These are phyloP conservation scores for Scomberomorus guttatus DNA, from an alignment of 2,797 vertebrate species.

Conservation along the genomic window DNA sequence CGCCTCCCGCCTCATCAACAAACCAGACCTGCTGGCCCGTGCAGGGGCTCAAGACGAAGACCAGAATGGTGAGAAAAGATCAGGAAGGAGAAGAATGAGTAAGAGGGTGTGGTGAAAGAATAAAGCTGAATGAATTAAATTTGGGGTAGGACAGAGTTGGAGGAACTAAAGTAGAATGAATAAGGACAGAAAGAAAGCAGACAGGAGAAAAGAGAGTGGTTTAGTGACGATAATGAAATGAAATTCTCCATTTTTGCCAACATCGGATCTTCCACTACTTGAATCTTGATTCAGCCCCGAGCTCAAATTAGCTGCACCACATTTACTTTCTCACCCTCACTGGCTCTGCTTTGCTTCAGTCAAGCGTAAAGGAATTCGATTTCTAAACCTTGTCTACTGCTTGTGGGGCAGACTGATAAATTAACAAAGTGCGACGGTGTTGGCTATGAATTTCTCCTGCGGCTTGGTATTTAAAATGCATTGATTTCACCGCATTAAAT, in stretches of 20 bases:
- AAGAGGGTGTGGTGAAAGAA: not conserved
- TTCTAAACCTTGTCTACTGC: slow-evolving; percentile 28
- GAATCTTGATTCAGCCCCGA: slow-evolving; percentile 17
- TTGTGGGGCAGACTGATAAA: slow-evolving; percentile 35
- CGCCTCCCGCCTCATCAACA: slow-evolving; percentile 89
- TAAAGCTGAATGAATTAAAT: not conserved
- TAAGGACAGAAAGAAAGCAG: not conserved
- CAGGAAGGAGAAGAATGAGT: not conserved
- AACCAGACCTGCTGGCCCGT: slow-evolving; percentile 85
- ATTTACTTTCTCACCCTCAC: slow-evolving; percentile 42
- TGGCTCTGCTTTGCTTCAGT: slow-evolving; percentile 28
- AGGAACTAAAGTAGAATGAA: not conserved
- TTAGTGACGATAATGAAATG: slow-evolving; percentile 28
- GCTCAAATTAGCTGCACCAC: slow-evolving; percentile 49
- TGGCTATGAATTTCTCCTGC: slow-evolving; percentile 5
- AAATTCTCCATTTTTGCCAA: slow-evolving; percentile 20
- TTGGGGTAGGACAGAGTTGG: not conserved
- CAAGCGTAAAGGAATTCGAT: slow-evolving; percentile 31
- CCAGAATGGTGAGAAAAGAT: slow-evolving; percentile 89
- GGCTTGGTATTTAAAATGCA: slow-evolving; percentile 19
- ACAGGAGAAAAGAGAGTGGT: slow-evolving; percentile 4
- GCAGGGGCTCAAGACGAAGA: slow-evolving; percentile 87
- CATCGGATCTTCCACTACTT: not conserved
- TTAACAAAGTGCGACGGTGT: slow-evolving; percentile 10
- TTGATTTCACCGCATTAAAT: slow-evolving; percentile 17